Evolutionary conservation across 2,113 vertebrate species (phyloP).

Genomic region (Antennarius striatus): DNA sequence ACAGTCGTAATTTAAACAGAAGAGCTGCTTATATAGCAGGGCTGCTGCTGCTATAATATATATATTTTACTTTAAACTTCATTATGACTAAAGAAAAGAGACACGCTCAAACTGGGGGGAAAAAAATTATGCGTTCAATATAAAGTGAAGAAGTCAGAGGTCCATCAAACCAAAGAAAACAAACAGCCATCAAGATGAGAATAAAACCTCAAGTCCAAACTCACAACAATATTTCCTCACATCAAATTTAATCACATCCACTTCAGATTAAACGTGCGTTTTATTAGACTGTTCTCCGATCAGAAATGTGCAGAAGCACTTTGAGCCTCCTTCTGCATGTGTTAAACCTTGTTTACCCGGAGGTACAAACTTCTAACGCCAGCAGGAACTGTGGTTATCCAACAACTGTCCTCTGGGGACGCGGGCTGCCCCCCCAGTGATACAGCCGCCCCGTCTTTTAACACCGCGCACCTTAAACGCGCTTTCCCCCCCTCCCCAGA

Average conservation of each 20-base stretch:
- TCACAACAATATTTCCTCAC: too few relatives aligned
- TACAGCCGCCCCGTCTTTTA: conserved; percentile 35
- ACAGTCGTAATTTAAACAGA: conserved; percentile 4
- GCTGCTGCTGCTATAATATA: neutral
- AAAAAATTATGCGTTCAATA: too few relatives aligned
- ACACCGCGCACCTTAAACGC: conserved; percentile 27
- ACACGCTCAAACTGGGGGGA: too few relatives aligned
- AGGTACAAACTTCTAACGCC: conserved; percentile 40
- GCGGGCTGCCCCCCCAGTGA: conserved; percentile 48
- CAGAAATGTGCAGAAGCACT: conserved; percentile 3
- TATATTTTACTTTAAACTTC: too few relatives aligned
- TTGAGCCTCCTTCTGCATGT: conserved; percentile 1
- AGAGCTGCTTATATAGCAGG: too few relatives aligned
- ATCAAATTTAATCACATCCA: too few relatives aligned
- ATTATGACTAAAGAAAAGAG: too few relatives aligned
- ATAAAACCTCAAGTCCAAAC: too few relatives aligned
- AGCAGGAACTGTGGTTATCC: conserved; percentile 51
- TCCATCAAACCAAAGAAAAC: too few relatives aligned
- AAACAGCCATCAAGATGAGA: too few relatives aligned
- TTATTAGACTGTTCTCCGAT: neutral
- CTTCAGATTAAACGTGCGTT: too few relatives aligned
- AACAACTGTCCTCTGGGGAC: conserved; percentile 65
- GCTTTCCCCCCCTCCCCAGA: neutral
- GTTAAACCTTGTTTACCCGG: conserved; percentile 12
- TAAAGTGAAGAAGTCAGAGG: too few relatives aligned